Base-by-base conservation (phyloP, 2,797 vertebrate species). In the Schizothorax lantsangensis region DNA sequence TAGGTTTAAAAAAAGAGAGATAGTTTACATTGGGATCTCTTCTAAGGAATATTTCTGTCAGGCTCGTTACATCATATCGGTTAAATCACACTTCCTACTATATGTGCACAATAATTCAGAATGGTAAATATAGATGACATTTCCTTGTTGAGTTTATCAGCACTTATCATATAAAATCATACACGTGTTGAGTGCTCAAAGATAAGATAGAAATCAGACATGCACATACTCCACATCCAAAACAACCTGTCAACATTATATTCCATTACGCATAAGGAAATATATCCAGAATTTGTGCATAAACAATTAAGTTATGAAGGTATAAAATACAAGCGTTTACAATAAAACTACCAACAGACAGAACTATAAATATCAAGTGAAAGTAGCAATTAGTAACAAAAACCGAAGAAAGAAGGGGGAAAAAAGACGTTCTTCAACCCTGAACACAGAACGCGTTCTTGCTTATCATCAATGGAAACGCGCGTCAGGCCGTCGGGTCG, bases 1-100 rank as follows among this genome's bases (percentile, higher is more conserved):
- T 26, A 5, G 3, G 84, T 91, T 84, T 89, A 84, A 45, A 40
- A 79, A 43, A 83, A 1, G 8, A 43, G 1, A 40, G 38, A 5
- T 6, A 80, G 21, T 81, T 38, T 36, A 75, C 5, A 17, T 40
- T 30, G 15, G 6, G 2, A 17, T 8, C 33, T 80, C 0, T 62
- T 84, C 73, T 52, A 2, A 36, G 73, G 72, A 78, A 69, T 23
- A 54, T 26, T 77, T 57, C 54, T 59, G n/a, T 30, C 75, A 54
- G n/a, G 45, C 30, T 54, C 0, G 2, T 30, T 45, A 49, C 49
- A 86, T 21, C 21, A 52, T 2, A 12, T 64, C 57, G 1, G 9
- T 47, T 49, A 4, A 59, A 79, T 59, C 45, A 23, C 62, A 68
- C 36, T 52, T 81, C 80, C 5, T 14, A 6, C 23, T 45, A 54